Base-by-base conservation (phyloP, 2,888 invertebrate species). In the Acleris literana region DNA sequence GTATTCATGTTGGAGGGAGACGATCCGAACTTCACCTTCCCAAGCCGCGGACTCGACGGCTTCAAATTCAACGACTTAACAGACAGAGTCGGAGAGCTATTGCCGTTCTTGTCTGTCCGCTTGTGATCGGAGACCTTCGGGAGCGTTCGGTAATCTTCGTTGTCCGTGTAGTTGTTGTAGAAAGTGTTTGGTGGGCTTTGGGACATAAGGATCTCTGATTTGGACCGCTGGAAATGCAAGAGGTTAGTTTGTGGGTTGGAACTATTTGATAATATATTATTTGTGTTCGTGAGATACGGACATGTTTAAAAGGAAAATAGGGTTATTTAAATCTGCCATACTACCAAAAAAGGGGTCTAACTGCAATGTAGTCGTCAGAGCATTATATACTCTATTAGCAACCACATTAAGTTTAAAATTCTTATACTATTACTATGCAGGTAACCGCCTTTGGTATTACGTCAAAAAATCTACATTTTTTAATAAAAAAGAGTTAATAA, bases 171-270 rank as follows among this genome's bases (percentile, higher is more conserved):
- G 68, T 71, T 71, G 25, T 70, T 69, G 67, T 80, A 82, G 75
- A 85, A 77, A 5, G 83, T 80, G 68, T 68, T 73, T 6, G 88
- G 86, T 48, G 91, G 90, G 69, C 87, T 87, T 77, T 87, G 87
- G 61, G 89, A 88, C 88, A 89, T 86, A 73, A 87, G 80, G 72
- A 84, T 79, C 77, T 91, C 92, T 71, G 91, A 90, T 69, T 86
- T 84, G 74, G 92, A 90, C 63, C 90, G 83, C 92, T 92, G 91
- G 76, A 90, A 89, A 72, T 68, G 72, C 72, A 66, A 69, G 51
- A 63, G 68, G 59, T 56, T 70, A 46, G 20, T 59, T 55, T 44
- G 61, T 22, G n/a, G 16, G 39, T 29, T 57, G 39, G 18, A 20
- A 49, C 49, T 18, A 49, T 20, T 20, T 49, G 49, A 17, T 18